phyloP scores from a whole-genome alignment of 2,113 vertebrate species.

The Sterna hirundo region DNA sequence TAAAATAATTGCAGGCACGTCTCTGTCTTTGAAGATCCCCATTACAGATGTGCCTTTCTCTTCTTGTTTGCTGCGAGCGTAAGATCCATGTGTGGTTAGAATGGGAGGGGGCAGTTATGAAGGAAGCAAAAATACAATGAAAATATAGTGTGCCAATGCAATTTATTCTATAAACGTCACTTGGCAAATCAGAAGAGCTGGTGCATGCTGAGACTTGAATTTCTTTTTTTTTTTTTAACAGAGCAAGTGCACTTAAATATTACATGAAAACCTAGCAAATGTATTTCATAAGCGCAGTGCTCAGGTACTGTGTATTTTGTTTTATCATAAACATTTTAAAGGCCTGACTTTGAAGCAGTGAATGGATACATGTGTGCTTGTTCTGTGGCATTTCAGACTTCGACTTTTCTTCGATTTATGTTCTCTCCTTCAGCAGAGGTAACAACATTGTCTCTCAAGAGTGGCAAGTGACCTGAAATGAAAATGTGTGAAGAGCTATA shows the following conservation, averaged over 20 bases:
- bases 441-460: not conserved
- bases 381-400: not conserved
- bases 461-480: not conserved
- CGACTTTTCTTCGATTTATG: not conserved
- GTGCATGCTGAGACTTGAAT: not conserved
- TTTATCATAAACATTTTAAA: not conserved
- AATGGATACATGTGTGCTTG: not conserved
- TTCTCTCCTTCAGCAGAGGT: not conserved
- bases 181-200: not conserved
- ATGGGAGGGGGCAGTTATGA: not conserved
- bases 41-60: not conserved
- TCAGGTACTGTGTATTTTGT: not conserved
- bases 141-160: not conserved
- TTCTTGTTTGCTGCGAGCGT: not conserved
- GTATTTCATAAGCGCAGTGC: not conserved
- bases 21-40: not conserved
- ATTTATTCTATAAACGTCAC: not conserved
- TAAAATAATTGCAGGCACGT: not conserved
- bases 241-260: not conserved
- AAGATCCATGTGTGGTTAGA: accelerated
- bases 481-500: not conserved
- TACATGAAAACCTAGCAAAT: not conserved
- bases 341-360: not conserved
- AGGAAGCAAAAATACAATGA: not conserved
- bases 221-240: not conserved